Conservation (phyloP, 2,888 invertebrate species). For the Lacanobia wlatinum region DNA sequence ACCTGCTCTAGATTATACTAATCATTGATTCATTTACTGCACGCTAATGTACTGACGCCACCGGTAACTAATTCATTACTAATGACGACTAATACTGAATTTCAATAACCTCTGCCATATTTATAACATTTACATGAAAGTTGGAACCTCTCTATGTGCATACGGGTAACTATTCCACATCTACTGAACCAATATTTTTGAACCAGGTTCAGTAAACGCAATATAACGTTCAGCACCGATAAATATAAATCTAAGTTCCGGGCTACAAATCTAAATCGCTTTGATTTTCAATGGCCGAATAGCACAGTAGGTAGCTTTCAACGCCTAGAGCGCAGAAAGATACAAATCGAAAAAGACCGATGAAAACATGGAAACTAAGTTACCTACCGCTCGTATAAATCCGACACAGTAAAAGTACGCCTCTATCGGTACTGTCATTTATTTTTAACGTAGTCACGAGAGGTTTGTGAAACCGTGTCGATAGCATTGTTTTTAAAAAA, state of each 20-base stretch:
- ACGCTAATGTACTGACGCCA: slow-evolving; percentile 2
- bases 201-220: slow-evolving; percentile 44
- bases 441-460: slow-evolving; percentile 71
- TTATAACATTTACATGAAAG: neutral
- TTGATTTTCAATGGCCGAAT: slow-evolving; percentile 64
- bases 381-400: slow-evolving; percentile 76
- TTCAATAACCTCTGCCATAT: slow-evolving; percentile 15
- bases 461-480: slow-evolving; percentile 67
- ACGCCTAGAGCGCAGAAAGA: slow-evolving; percentile 67
- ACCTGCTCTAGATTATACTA: slow-evolving; percentile 5
- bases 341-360: slow-evolving; percentile 72
- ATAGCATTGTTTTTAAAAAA: slow-evolving; percentile 69
- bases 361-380: slow-evolving; percentile 74
- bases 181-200: slow-evolving; percentile 45
- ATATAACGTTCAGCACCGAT: slow-evolving; percentile 28
- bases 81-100: slow-evolving; percentile 7
- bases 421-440: slow-evolving; percentile 72
- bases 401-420: slow-evolving; percentile 68
- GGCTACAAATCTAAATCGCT: slow-evolving; percentile 59
- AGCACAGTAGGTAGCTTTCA: slow-evolving; percentile 64
- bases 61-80: slow-evolving; percentile 14
- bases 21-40: slow-evolving; percentile 3
- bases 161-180: slow-evolving; percentile 22
- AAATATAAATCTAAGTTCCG: slow-evolving; percentile 57
- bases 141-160: neutral